Base-by-base conservation (phyloP, 2,888 invertebrate species). In the Phragmatobia fuliginosa region DNA sequence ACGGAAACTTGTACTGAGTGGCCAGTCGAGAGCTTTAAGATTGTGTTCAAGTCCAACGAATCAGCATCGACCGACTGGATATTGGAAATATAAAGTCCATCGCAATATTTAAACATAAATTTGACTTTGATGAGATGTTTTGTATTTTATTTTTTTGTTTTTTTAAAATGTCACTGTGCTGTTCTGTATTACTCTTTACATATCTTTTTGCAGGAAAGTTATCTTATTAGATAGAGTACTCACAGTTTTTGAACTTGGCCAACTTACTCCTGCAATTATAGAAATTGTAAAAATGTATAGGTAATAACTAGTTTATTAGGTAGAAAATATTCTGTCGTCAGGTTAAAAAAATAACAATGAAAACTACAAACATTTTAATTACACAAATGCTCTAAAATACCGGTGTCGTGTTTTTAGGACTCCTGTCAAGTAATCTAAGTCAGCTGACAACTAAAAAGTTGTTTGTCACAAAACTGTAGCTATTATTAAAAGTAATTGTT, bases 1-100 rank as follows among this genome's bases (percentile, higher is more conserved):
- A 73, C 78, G 73, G 72, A 71, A 76, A 78, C 72, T 71, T 76
- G 77, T 79, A 76, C 77, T 49, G 64, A 70, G 82, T 72, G 77
- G 71, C 59, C 70, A 61, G 67, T 70, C 62, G 58, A 62, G 68
- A 28, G 60, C 38, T 41, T 59, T 28, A 59, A 58, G 16, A 62
- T 64, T 75, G 72, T 62, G 70, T 31, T 58, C 63, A 70, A 63
- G 67, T 66, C 66, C 62, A 70, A 68, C 60, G 21, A 31, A 45
- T 10, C 45, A 14, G 33, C 28, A 7, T 49, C 38, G 1, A 32
- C 31, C 31, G 31, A 18, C 5, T 18, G 28, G 16, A 10, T 18
- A 41, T 41, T 38, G 38, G 62, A 45, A 41, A 11, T 16, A 31
- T 41, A 25, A 25, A n/a, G 11, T 49, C n/a, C 0, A 49, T 16